phyloP scores from a whole-genome alignment of 1,140 invertebrate species.

The Patella vulgata region DNA sequence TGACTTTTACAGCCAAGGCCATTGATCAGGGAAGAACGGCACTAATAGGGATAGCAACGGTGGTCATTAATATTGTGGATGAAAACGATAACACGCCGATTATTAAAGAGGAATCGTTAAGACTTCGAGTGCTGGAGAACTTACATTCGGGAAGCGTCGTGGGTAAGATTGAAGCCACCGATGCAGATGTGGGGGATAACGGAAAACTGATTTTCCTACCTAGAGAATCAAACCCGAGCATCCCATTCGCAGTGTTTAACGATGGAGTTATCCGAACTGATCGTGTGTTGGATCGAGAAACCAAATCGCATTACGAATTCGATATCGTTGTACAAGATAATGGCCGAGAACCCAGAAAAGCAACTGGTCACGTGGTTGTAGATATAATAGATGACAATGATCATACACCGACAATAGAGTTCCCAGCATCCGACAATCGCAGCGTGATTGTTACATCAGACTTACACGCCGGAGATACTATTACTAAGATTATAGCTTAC shows the following conservation, averaged over 20 bases:
- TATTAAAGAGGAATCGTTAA: constrained; percentile 66
- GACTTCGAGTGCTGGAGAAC: constrained; percentile 72
- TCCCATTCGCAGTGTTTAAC: constrained; percentile 68
- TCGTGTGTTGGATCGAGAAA: constrained; percentile 84
- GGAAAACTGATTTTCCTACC: constrained; percentile 17
- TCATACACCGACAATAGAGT: constrained; percentile 54
- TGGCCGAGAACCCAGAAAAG: constrained; percentile 16
- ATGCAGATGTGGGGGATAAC: constrained; percentile 12
- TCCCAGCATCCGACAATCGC: constrained; percentile 46
- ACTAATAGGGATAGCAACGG: constrained; percentile 73
- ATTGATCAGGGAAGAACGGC: constrained; percentile 43
- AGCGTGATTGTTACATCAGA: constrained; percentile 39
- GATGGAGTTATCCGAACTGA: constrained; percentile 71
- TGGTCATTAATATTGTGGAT: constrained; percentile 78
- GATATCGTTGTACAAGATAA: constrained; percentile 40
- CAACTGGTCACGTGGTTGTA: constrained; percentile 48
- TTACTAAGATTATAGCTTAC: constrained; percentile 40
- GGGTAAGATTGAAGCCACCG: constrained; percentile 5
- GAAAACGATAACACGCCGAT: constrained; percentile 50
- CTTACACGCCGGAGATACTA: constrained; percentile 26
- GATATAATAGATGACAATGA: constrained; percentile 60
- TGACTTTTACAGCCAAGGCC: constrained; percentile 69
- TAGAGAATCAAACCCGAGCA: constrained; percentile 7
- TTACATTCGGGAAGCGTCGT: not conserved
- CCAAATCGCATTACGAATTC: constrained; percentile 54